Percentiles rank a stretch among this genome's conserved stretches.
Evolutionary conservation across 2,888 invertebrate genomes (phyloP).

Genomic region (Nesidiocoris tenuis): DNA sequence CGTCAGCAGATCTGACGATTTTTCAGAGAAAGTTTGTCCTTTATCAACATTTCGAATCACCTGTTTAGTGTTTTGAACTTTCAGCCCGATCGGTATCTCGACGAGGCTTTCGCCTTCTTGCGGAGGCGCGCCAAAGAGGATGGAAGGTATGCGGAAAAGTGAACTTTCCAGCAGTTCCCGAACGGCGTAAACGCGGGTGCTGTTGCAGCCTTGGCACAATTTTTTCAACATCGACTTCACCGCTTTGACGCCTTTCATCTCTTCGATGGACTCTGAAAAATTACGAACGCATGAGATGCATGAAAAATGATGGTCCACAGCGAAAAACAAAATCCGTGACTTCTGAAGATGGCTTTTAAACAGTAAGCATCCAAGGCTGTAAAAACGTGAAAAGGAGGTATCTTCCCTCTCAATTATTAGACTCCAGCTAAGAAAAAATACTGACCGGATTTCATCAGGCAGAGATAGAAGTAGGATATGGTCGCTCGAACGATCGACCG

Average conservation of each 20-base stretch:
- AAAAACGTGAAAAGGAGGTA: background rate
- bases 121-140: constrained; percentile 50
- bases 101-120: constrained; percentile 37
- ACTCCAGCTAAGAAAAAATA: too few relatives aligned
- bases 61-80: constrained; percentile 76
- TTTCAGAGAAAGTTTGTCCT: too few relatives aligned
- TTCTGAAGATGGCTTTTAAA: too few relatives aligned
- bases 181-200: constrained; percentile 70
- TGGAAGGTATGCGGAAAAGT: constrained; percentile 58
- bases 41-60: too few relatives aligned
- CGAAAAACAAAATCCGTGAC: background rate
- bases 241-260: constrained; percentile 48
- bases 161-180: constrained; percentile 72
- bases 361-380: background rate
- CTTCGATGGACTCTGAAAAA: constrained; percentile 48
- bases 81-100: constrained; percentile 54
- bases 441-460: constrained; percentile 49
- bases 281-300: background rate
- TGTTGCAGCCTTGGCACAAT: constrained; percentile 55
- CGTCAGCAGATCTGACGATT: too few relatives aligned
- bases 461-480: constrained; percentile 50
- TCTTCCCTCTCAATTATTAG: too few relatives aligned
- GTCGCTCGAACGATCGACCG: constrained; percentile 50
- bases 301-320: background rate
- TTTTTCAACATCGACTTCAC: constrained; percentile 45